Base-by-base conservation (phyloP, 2,113 vertebrate species). In the Tautogolabrus adspersus region DNA sequence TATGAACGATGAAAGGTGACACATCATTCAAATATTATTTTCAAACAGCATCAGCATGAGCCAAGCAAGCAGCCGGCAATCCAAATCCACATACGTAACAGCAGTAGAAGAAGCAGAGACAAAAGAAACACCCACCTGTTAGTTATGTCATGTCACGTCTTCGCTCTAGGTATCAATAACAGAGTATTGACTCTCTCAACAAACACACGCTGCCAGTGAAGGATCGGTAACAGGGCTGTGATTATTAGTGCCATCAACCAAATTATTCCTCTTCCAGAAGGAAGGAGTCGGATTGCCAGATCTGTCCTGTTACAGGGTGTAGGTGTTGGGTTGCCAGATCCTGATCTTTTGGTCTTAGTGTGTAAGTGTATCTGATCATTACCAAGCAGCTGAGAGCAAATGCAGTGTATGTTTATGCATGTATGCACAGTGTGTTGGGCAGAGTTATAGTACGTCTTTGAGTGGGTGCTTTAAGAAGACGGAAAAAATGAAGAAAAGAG, bases 231-330 rank as follows among this genome's bases (percentile, higher is more conserved):
- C 92, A 89, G 75, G 79, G 85, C 91, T 88, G 89, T 90, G 90
- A 93, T 93, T 93, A 92, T 91, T 86, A 91, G 89, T 79, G 82
- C 89, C 88, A 91, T 92, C 92, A 89, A 89, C 83, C 90, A 89
- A 92, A 92, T 92, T 89, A 92, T 93, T 88, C 77, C 82, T 89
- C 81, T 90, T 90, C 67, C 75, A 79, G n/a, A 77, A 56, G 69
- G 76, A 89, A 70, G 85, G 86, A 81, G 76, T 92, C 89, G 55
- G 75, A 86, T 93, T 91, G 86, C 91, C 69, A 68, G 88, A 89
- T 88, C 89, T 84, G 89, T 86, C 84, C 81, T 46, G 75, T 74
- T 72, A 85, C 74, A 72, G 70, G 11, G 62, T 44, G 12, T 52
- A 81, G 86, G 92, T 93, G 85, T 93, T 79, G 71, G 85, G 89